Evolutionary conservation across 2,888 invertebrate genomes (phyloP).

Genomic region (Vannuccia rotundouncinata): DNA sequence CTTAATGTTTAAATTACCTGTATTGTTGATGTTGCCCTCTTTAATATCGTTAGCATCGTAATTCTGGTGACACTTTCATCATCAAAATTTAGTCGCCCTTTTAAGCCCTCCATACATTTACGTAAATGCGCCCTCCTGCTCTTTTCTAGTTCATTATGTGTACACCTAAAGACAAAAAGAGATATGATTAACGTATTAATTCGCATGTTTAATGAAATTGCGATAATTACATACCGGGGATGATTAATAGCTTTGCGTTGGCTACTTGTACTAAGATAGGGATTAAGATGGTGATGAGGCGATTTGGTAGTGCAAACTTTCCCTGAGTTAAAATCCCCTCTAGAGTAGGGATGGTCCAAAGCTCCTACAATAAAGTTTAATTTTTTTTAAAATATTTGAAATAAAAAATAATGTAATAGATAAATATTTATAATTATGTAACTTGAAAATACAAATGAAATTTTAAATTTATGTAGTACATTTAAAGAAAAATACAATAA

Average conservation of each 20-base stretch:
- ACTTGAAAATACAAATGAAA: too few species aligned
- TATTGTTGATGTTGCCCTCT: conserved; percentile 28
- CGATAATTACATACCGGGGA: background rate
- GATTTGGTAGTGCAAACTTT: background rate
- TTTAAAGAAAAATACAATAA: too few species aligned
- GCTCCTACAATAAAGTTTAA: background rate
- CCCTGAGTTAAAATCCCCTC: background rate
- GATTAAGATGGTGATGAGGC: background rate
- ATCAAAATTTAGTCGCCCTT: conserved; percentile 27
- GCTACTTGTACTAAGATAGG: background rate
- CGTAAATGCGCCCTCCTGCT: conserved; percentile 30
- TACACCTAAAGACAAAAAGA: background rate
- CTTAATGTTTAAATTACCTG: too few species aligned
- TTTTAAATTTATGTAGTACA: too few species aligned
- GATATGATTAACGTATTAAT: background rate
- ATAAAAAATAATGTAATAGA: background rate
- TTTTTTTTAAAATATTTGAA: background rate
- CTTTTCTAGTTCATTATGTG: conserved; percentile 24
- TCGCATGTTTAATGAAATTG: background rate
- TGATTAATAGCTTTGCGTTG: conserved; percentile 2
- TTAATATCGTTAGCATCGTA: conserved; percentile 31
- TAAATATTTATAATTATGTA: too few species aligned
- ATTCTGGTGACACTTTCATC: conserved; percentile 28
- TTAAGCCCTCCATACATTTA: conserved; percentile 32
- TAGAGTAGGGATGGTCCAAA: background rate